phyloP scores from a whole-genome alignment of 2,888 invertebrate species.

The Carpatolechia fugitivella region DNA sequence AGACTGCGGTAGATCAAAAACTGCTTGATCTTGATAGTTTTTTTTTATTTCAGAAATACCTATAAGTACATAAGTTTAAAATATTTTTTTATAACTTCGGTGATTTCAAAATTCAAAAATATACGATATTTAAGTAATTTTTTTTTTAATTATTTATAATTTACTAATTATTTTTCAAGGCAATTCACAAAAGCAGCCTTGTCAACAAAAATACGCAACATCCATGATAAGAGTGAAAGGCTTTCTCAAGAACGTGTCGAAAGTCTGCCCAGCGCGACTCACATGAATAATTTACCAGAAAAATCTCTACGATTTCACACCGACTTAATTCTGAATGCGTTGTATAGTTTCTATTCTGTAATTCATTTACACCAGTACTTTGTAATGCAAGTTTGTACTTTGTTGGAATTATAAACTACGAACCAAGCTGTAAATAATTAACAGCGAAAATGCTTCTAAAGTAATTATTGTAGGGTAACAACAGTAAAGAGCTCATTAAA shows the following conservation, averaged over 20 bases:
- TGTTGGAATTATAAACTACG: conserved; percentile 34
- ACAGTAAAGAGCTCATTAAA: not conserved
- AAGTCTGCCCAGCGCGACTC: conserved; percentile 70
- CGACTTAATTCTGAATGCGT: conserved; percentile 73
- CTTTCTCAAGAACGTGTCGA: conserved; percentile 72
- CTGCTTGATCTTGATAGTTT: too few relatives aligned
- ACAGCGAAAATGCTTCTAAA: not conserved
- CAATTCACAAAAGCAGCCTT: too few relatives aligned
- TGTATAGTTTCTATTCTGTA: conserved; percentile 69
- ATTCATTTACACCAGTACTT: conserved; percentile 60
- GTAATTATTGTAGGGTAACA: not conserved
- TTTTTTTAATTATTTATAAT: not conserved
- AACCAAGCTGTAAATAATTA: not conserved
- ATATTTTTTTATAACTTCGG: too few relatives aligned
- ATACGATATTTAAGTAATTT: not conserved
- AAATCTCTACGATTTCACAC: conserved; percentile 78
- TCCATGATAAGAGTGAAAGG: conserved; percentile 75
- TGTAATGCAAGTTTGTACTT: conserved; percentile 51
- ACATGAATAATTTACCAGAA: conserved; percentile 80
- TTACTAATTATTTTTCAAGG: too few relatives aligned
- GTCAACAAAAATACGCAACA: conserved; percentile 35
- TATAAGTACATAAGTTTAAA: too few relatives aligned
- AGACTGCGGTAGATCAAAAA: too few relatives aligned
- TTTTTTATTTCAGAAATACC: too few relatives aligned
- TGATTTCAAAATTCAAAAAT: too few relatives aligned